These are phyloP conservation scores for Bucco capensis DNA, from an alignment of 2,113 vertebrate species.

Conservation along the genomic window DNA sequence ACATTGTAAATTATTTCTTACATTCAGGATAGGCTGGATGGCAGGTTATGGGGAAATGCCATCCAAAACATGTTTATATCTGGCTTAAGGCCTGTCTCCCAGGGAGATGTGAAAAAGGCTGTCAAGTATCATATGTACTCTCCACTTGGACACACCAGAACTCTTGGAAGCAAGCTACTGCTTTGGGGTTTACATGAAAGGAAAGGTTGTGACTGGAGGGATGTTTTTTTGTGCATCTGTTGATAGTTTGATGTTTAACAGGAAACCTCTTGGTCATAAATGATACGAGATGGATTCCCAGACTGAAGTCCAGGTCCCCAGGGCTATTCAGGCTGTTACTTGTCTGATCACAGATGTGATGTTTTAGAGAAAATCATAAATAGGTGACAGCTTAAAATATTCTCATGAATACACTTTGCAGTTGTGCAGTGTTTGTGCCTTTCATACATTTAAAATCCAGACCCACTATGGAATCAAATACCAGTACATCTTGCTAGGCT, in stretches of 20 bases:
- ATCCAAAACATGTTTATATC: background rate
- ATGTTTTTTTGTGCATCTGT: background rate
- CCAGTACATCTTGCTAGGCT: background rate
- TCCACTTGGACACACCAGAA: background rate
- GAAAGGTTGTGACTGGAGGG: background rate
- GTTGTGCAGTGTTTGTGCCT: background rate
- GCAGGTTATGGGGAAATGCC: background rate
- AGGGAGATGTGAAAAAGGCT: background rate
- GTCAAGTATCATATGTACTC: background rate
- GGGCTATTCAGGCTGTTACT: background rate
- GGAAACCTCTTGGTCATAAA: background rate
- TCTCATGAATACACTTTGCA: background rate
- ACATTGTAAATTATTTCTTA: background rate
- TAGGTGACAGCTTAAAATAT: background rate
- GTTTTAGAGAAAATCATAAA: background rate
- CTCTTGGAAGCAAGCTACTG: background rate
- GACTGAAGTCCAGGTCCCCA: background rate
- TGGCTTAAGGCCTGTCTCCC: background rate
- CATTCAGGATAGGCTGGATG: background rate
- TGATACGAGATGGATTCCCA: background rate
- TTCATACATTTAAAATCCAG: background rate
- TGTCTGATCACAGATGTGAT: background rate
- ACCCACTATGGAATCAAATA: background rate
- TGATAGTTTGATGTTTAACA: background rate
- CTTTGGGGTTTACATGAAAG: background rate